Evolutionary conservation across 2,797 vertebrate species (phyloP).

Genomic region (Gallinago solitaria): DNA sequence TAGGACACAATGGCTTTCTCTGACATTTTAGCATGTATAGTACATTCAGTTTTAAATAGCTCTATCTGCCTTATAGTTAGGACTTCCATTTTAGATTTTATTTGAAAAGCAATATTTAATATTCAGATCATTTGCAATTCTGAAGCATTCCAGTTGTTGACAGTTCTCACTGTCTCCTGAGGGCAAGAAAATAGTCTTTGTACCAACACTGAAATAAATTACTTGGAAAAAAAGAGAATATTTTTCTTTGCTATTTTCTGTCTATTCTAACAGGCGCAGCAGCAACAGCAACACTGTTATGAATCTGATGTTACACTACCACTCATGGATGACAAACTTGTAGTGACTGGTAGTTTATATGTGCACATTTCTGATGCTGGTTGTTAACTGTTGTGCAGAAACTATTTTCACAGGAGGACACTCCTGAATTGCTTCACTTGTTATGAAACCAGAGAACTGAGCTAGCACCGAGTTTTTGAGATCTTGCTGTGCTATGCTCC

Average conservation of each 20-base stretch:
- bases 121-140: not conserved
- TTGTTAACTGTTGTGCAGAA: not conserved
- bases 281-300: not conserved
- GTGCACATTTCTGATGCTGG: not conserved
- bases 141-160: not conserved
- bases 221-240: not conserved
- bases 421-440: not conserved
- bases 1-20: not conserved
- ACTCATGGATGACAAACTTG: not conserved
- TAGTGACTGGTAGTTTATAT: not conserved
- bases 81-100: not conserved
- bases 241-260: not conserved
- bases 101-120: constrained; percentile 2
- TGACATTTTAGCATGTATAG: not conserved
- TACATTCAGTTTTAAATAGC: not conserved
- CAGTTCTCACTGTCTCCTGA: not conserved
- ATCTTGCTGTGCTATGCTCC: not conserved
- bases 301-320: not conserved
- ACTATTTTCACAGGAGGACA: not conserved
- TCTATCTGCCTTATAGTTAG: not conserved
- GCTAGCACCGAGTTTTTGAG: not conserved
- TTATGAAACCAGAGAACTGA: not conserved
- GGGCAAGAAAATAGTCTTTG: not conserved
- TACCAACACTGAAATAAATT: not conserved
- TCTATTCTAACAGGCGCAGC: not conserved